A percentile compares a stretch with the other conserved stretches of the same genome.
Conservation (phyloP, 2,113 vertebrate species). For the Lagopus muta region DNA sequence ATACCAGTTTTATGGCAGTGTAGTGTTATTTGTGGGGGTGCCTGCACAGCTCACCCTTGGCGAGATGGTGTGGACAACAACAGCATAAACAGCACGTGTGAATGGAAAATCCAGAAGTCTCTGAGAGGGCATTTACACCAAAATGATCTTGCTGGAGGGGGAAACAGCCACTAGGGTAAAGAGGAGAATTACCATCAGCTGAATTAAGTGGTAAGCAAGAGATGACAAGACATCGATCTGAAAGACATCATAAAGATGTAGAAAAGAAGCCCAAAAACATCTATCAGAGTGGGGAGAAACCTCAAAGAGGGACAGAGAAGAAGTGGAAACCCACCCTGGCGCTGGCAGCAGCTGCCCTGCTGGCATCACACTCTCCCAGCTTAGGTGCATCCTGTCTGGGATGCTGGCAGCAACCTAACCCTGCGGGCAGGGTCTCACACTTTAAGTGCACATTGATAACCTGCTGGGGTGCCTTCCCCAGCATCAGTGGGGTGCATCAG, state of each 20-base stretch:
- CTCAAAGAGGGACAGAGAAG: not conserved
- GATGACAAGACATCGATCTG: not conserved
- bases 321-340: not conserved
- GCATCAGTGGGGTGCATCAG: not conserved
- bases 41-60: not conserved
- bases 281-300: not conserved
- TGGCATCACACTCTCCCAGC: not conserved
- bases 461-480: not conserved
- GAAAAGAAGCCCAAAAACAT: not conserved
- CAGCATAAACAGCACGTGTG: not conserved
- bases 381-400: not conserved
- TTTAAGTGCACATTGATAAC: accelerated
- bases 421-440: not conserved
- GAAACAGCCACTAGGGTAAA: not conserved
- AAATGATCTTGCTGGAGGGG: not conserved
- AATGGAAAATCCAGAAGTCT: not conserved
- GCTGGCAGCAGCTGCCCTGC: not conserved
- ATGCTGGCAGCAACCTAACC: accelerated
- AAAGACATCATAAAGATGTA: not conserved
- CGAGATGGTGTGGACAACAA: not conserved
- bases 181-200: not conserved
- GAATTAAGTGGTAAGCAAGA: not conserved
- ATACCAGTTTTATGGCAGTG: not conserved
- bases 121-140: not conserved
- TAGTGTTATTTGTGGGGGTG: not conserved